phyloP scores from a whole-genome alignment of 2,888 invertebrate genomes.

The Pollenia amentaria region DNA sequence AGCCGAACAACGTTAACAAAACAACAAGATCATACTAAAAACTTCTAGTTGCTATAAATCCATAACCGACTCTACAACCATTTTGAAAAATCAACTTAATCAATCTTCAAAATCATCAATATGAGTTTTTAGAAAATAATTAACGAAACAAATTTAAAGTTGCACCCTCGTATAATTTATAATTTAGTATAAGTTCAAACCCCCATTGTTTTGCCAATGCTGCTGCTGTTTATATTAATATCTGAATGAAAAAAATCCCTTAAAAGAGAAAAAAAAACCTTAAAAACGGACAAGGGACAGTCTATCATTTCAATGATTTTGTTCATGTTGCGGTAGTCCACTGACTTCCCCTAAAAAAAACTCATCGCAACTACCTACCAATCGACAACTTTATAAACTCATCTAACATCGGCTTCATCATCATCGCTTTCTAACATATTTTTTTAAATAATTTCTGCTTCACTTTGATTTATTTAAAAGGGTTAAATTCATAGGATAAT shows the following conservation, averaged over 20 bases:
- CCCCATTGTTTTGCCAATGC: conserved; percentile 50
- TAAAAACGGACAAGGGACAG: conserved; percentile 63
- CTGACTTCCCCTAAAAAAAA: conserved; percentile 36
- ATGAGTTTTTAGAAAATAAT: neutral
- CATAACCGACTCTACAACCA: too few relatives aligned
- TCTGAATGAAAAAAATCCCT: conserved; percentile 10
- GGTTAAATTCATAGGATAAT: conserved; percentile 40
- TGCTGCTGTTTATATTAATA: conserved; percentile 49
- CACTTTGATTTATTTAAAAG: conserved; percentile 21
- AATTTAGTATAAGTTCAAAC: conserved; percentile 48
- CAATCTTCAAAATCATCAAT: too few relatives aligned
- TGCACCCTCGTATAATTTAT: conserved; percentile 30
- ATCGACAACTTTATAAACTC: conserved; percentile 11
- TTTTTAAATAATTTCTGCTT: neutral
- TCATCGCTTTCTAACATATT: neutral
- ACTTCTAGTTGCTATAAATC: too few relatives aligned
- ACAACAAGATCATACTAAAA: too few relatives aligned
- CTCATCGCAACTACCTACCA: neutral
- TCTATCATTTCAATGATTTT: conserved; percentile 52
- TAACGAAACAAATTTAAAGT: neutral
- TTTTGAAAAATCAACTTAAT: too few relatives aligned
- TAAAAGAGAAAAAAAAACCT: conserved; percentile 11
- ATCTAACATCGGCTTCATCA: conserved; percentile 36
- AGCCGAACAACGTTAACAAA: too few relatives aligned
- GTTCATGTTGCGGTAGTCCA: conserved; percentile 24